Evolutionary conservation across 2,888 invertebrate species (phyloP), one percentile per base, ranked within the genome.

Genomic region (Macrosoma leucophasiata): DNA sequence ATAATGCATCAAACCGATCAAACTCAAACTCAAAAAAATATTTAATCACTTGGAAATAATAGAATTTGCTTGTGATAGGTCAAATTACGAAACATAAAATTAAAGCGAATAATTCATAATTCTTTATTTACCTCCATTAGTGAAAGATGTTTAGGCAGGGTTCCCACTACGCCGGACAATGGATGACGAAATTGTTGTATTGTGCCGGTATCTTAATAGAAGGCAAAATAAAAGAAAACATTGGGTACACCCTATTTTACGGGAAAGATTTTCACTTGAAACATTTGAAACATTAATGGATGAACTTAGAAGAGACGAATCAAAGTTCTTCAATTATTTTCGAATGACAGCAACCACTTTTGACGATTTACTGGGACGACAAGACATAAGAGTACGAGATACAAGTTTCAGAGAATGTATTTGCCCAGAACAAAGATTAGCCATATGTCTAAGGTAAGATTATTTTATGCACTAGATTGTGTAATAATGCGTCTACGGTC

Each of bases 321-420:
- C 43, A 41, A 48, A 46, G 42, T 41, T 48, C 41, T 45, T 41
- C 35, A 39, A 36, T 36, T 42, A 39, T 33, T 42, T 42, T 39
- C 33, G 33, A 45, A 48, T 48, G 46, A 44, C 40, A 45, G 19
- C 41, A 47, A 20, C 43, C 28, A 41, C 41, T 50, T 50, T 39
- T 48, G 43, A 50, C 32, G 29, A 39, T 36, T 32, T 39, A 35
- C 41, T 47, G 41, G 40, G 42, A 46, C 41, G 43, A 52, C 33
- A 44, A 28, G 30, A 12, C 35, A 36, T 36, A 26, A 35, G 32
- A 18, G 29, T 18, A 42, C 43, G 43, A 41, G 26, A 51, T 46
- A 46, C 45, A 42, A 48, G 43, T 42, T 50, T 52, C 32, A 48
- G 48, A 46, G 46, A 49, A 43, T 47, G 46, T 33, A 43, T 43